Evolutionary conservation across 2,888 invertebrate species (phyloP).

Genomic region (Beris chalybata): DNA sequence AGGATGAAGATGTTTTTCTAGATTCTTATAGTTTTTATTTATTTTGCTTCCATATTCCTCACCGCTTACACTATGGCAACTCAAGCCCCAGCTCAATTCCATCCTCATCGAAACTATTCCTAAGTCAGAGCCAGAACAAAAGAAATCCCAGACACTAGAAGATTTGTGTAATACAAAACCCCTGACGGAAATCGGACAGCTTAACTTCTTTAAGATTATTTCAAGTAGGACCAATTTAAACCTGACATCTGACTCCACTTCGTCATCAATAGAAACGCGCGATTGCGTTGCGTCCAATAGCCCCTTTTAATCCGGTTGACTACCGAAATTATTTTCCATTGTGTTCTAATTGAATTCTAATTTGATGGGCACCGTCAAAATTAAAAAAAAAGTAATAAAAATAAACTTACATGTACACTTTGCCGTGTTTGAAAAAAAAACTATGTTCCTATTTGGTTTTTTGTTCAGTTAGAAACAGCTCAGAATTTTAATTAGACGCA

Average conservation of each 20-base stretch:
- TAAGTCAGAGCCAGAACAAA: background rate
- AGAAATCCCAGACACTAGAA: background rate
- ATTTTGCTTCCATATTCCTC: too few species aligned
- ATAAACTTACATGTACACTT: too few species aligned
- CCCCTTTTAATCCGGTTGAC: constrained; percentile 26
- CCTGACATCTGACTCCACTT: constrained; percentile 7
- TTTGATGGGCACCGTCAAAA: constrained; percentile 35
- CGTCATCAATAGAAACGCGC: background rate
- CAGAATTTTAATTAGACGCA: constrained; percentile 27
- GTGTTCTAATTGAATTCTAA: constrained; percentile 39
- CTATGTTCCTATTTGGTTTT: too few species aligned
- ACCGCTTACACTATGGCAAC: too few species aligned
- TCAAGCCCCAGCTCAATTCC: background rate
- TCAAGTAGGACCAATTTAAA: too few species aligned
- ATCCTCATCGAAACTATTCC: too few species aligned
- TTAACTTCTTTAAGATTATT: too few species aligned
- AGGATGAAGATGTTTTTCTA: background rate
- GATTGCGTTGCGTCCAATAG: background rate
- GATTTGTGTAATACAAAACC: constrained; percentile 5
- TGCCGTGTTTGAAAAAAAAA: too few species aligned
- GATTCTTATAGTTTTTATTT: background rate
- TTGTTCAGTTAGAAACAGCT: background rate
- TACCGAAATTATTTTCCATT: constrained; percentile 37
- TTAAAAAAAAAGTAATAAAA: constrained; percentile 6
- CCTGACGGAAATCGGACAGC: background rate